Base-by-base conservation (phyloP, 2,888 invertebrate genomes). In the Zaprionus obscuricornis region DNA sequence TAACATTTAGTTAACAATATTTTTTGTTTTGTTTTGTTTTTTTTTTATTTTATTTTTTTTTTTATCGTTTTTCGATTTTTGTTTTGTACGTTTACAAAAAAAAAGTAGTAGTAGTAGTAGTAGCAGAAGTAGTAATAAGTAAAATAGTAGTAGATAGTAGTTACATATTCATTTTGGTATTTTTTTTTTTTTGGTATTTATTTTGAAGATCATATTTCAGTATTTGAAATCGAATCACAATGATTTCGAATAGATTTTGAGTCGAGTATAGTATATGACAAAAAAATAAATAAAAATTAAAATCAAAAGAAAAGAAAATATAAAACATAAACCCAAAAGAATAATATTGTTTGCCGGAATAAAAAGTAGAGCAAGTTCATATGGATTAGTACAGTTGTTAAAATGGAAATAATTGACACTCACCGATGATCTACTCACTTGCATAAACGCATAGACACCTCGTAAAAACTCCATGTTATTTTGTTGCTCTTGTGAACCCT, bases 351-450 rank as follows among this genome's bases (percentile, higher is more conserved):
- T 54, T 55, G 86, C 77, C 79, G 78, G 79, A 79, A 87, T 85
- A 87, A 84, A 89, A 88, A 88, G 84, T 87, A 87, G 79, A 88
- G 76, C 85, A 77, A 77, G 84, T 77, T 88, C 87, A 89, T 85
- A 79, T 90, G 89, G 90, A 90, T 90, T 90, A 90, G 90, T 90
- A 90, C 75, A 78, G 67, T 86, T 87, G 88, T 89, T 89, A 88
- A 47, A 88, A 68, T 88, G 87, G 87, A 85, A 81, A 86, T 76
- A 87, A 77, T 85, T 79, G 89, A 90, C 89, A 90, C 90, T 90
- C 89, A 90, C 90, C 90, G 90, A 90, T 89, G 90, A 91, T 90
- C 90, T 90, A 90, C 90, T 90, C 90, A 90, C 90, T 90, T 90
- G 90, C 90, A 90, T 90, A 89, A 91, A 90, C 88, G 90, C 90